These are phyloP conservation scores for Rachycentron canadum DNA, from an alignment of 2,797 vertebrate species.

Conservation along the genomic window DNA sequence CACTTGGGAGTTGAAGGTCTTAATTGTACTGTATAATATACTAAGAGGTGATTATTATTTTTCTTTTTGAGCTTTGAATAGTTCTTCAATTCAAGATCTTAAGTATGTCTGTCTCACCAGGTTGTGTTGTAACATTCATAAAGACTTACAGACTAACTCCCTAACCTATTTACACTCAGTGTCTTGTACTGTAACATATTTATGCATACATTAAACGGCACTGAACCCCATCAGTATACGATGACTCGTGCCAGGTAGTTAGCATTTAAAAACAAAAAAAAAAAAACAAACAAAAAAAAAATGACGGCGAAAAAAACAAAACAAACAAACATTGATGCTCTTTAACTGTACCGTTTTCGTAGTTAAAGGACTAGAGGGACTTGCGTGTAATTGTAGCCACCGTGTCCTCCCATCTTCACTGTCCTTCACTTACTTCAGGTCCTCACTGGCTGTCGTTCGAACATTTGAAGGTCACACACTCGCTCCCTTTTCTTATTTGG, in stretches of 20 bases:
- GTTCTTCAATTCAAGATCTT: slow-evolving; percentile 56
- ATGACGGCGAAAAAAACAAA: slow-evolving; percentile 48
- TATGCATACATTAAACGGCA: slow-evolving; percentile 68
- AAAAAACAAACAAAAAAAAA: slow-evolving; percentile 49
- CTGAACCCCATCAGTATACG: slow-evolving; percentile 69
- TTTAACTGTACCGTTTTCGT: slow-evolving; percentile 67
- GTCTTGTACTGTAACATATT: slow-evolving; percentile 77
- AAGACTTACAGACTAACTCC: slow-evolving; percentile 70
- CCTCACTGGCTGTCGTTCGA: slow-evolving; percentile 26
- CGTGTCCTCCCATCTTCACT: slow-evolving; percentile 53
- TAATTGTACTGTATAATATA: slow-evolving; percentile 63
- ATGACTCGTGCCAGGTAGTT: slow-evolving; percentile 61
- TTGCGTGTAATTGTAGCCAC: slow-evolving; percentile 62
- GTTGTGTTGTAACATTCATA: slow-evolving; percentile 68
- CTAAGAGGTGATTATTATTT: slow-evolving; percentile 31
- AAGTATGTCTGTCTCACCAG: slow-evolving; percentile 51
- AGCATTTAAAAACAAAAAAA: slow-evolving; percentile 56
- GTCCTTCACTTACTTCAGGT: slow-evolving; percentile 43
- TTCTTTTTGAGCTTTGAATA: slow-evolving; percentile 43
- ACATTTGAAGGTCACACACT: background rate
- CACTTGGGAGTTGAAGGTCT: slow-evolving; percentile 63
- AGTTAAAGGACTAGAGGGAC: slow-evolving; percentile 66
- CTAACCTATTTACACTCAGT: slow-evolving; percentile 76
- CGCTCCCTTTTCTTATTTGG: slow-evolving; percentile 8
- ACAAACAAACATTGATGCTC: slow-evolving; percentile 48